phyloP scores from a whole-genome alignment of 1,140 invertebrate genomes.

The Ooceraea biroi region DNA sequence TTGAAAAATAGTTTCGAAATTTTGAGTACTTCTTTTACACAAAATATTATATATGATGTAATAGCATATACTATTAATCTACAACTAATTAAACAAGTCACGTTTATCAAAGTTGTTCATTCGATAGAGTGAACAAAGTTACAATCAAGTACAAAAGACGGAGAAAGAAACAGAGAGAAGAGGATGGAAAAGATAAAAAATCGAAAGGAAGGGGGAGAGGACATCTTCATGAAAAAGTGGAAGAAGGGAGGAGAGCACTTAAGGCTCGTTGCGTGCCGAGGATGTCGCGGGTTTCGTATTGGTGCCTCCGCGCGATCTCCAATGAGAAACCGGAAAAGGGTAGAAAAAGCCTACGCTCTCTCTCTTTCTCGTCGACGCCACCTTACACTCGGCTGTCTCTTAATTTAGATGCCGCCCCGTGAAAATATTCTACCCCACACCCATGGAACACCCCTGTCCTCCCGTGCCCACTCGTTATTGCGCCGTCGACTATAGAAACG shows the following conservation, averaged over 20 bases:
- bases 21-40: too few species aligned
- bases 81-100: too few species aligned
- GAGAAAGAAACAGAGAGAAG: background rate
- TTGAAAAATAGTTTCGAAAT: too few species aligned
- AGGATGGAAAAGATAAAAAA: conserved; percentile 6
- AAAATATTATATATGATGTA: too few species aligned
- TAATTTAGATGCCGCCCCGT: conserved; percentile 73
- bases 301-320: conserved; percentile 22
- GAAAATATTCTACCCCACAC: conserved; percentile 66
- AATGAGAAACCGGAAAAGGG: conserved; percentile 65
- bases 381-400: conserved; percentile 62
- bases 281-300: conserved; percentile 40
- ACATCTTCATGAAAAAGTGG: background rate
- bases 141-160: too few species aligned
- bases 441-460: conserved; percentile 12
- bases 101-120: too few species aligned
- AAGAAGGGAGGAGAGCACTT: conserved; percentile 36
- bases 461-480: conserved; percentile 58
- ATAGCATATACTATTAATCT: too few species aligned
- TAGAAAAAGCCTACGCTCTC: conserved; percentile 64
- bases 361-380: conserved; percentile 53
- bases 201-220: background rate
- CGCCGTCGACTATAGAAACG: conserved; percentile 79
- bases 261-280: conserved; percentile 40
- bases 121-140: too few species aligned